Percentiles rank a stretch among this genome's conserved stretches.
Evolutionary conservation across 35 echinoderm and acorn worm genomes (phyloP).

Genomic region (Apostichopus californicus): DNA sequence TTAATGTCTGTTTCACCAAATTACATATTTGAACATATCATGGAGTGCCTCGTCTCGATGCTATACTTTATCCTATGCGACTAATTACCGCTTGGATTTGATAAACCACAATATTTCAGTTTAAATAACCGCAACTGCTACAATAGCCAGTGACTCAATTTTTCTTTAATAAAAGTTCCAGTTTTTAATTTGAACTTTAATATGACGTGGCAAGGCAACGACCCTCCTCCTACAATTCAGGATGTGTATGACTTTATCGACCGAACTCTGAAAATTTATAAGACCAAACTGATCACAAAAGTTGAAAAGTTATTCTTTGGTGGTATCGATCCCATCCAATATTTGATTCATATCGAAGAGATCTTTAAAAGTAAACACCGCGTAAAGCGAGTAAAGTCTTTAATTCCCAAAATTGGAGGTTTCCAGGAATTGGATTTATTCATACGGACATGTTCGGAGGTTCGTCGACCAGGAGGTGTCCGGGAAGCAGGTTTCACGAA

Average conservation of each 20-base stretch:
- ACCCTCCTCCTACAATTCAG: conserved; percentile 66
- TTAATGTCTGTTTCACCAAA: too few relatives aligned
- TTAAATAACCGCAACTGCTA: too few relatives aligned
- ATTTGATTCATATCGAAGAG: conserved; percentile 88
- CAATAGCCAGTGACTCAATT: too few relatives aligned
- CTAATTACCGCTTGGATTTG: too few relatives aligned
- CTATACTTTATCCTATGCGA: too few relatives aligned
- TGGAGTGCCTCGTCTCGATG: too few relatives aligned
- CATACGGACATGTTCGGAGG: conserved; percentile 72
- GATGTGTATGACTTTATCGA: conserved; percentile 93
- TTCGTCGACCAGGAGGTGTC: conserved; percentile 76
- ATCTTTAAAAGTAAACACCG: conserved; percentile 94
- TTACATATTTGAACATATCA: too few relatives aligned
- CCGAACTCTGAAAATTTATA: conserved; percentile 65
- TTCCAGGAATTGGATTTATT: conserved; percentile 82
- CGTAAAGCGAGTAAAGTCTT: conserved; percentile 70
- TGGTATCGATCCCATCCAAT: conserved; percentile 88
- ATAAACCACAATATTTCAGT: too few relatives aligned
- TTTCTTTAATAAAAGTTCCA: background rate
- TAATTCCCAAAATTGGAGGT: conserved; percentile 67
- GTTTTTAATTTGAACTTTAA: background rate
- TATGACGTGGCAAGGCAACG: conserved; percentile 76
- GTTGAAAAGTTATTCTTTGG: conserved; percentile 93
- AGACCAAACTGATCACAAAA: conserved; percentile 76
- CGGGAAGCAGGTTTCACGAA: conserved; percentile 85